phyloP scores from a whole-genome alignment of 1,140 invertebrate species.

The Heterodera carotae region DNA sequence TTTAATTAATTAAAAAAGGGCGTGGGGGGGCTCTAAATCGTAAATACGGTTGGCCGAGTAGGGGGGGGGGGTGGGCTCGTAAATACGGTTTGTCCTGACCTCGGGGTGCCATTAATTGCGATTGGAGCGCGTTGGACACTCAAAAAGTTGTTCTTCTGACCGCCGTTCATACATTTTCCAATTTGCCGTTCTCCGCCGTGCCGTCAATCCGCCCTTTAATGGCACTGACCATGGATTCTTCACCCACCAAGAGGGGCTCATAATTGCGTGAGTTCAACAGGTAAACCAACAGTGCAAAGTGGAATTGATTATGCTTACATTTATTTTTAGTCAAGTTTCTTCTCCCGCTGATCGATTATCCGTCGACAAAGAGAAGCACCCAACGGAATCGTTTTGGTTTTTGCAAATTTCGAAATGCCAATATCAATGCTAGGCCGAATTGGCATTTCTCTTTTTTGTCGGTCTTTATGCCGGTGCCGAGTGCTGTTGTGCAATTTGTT shows the following conservation, averaged over 20 bases:
- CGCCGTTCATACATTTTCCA: background rate
- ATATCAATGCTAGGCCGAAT: background rate
- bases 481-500: background rate
- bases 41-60: too few species aligned
- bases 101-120: too few species aligned
- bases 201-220: background rate
- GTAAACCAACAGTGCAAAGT: background rate
- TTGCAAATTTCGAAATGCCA: background rate
- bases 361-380: background rate
- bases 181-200: background rate
- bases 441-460: background rate
- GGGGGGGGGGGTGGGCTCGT: too few species aligned
- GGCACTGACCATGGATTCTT: background rate
- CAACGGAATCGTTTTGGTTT: background rate
- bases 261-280: background rate
- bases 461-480: background rate
- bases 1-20: too few species aligned
- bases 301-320: background rate
- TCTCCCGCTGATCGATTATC: background rate
- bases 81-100: too few species aligned
- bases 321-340: background rate
- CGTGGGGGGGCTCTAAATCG: too few species aligned
- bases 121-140: too few species aligned
- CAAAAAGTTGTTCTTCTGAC: background rate
- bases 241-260: background rate